phyloP scores from a whole-genome alignment of 2,797 vertebrate genomes.

The Streptopelia turtur region DNA sequence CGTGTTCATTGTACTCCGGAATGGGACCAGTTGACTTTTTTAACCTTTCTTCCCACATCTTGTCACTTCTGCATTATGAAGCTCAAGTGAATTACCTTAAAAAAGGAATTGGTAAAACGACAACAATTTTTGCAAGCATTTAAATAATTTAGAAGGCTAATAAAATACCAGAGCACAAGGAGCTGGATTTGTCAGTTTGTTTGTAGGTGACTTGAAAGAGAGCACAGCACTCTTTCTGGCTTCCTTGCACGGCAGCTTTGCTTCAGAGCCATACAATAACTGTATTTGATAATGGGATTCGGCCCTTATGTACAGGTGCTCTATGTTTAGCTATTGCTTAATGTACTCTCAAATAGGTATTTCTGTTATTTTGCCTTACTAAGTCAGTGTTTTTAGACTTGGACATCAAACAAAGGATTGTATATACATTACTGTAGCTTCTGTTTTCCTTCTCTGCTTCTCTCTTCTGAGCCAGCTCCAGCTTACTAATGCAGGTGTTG shows the following conservation, averaged over 20 bases:
- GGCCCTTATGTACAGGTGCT: background rate
- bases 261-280: background rate
- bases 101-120: constrained; percentile 13
- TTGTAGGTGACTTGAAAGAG: background rate
- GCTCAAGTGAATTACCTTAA: background rate
- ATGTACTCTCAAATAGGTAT: background rate
- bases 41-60: constrained; percentile 23
- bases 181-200: background rate
- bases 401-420: background rate
- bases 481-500: background rate
- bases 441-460: background rate
- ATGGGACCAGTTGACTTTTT: background rate
- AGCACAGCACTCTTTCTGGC: background rate
- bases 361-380: background rate
- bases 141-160: constrained; percentile 20
- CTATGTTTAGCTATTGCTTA: background rate
- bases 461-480: background rate
- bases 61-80: background rate
- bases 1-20: constrained; percentile 17
- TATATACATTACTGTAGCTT: background rate
- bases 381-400: background rate
- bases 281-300: background rate
- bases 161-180: background rate
- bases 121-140: constrained; percentile 8
- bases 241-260: background rate